Percentiles rank a stretch among this genome's conserved stretches.
phyloP scores from a whole-genome alignment of 2,888 invertebrate genomes.

The Iphiclides podalirius region DNA sequence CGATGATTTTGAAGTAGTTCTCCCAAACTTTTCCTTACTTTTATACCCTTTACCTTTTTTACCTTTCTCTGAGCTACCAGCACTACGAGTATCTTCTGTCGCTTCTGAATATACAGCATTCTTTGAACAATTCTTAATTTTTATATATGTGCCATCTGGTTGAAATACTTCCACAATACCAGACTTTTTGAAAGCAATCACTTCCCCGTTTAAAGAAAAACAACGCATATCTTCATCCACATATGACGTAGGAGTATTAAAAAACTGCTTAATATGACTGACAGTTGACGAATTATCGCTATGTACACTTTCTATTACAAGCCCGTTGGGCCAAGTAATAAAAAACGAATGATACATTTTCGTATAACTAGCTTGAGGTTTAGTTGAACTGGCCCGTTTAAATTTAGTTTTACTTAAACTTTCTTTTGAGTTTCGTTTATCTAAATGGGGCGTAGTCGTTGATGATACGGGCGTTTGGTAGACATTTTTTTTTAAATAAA shows the following conservation, averaged over 20 bases:
- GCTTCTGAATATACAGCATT: slow-evolving; percentile 30
- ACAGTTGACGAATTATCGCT: slow-evolving; percentile 49
- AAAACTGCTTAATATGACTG: slow-evolving; percentile 64
- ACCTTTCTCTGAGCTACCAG: slow-evolving; percentile 43
- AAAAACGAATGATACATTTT: slow-evolving; percentile 51
- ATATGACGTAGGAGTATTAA: slow-evolving; percentile 33
- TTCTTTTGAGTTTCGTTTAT: slow-evolving; percentile 36
- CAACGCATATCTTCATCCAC: slow-evolving; percentile 60
- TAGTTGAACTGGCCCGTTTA: slow-evolving; percentile 27
- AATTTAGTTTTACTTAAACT: slow-evolving; percentile 26
- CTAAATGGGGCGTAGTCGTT: slow-evolving; percentile 25
- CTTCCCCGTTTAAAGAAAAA: slow-evolving; percentile 64
- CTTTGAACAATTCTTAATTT: slow-evolving; percentile 53
- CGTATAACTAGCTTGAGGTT: slow-evolving; percentile 36
- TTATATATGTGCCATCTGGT: slow-evolving; percentile 56
- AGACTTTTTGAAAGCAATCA: slow-evolving; percentile 54
- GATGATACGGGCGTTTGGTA: slow-evolving; percentile 37
- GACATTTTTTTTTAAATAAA: slow-evolving; percentile 56
- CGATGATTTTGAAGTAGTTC: slow-evolving; percentile 44
- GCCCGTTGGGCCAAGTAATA: slow-evolving; percentile 69
- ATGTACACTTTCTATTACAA: slow-evolving; percentile 61
- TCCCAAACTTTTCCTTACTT: slow-evolving; percentile 41
- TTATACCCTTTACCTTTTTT: slow-evolving; percentile 50
- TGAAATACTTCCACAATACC: slow-evolving; percentile 53
- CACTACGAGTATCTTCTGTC: slow-evolving; percentile 37